Percentiles rank a stretch among this genome's conserved stretches.
phyloP scores from a whole-genome alignment of 2,797 vertebrate species.

The Hapalemur alaotrensis region DNA sequence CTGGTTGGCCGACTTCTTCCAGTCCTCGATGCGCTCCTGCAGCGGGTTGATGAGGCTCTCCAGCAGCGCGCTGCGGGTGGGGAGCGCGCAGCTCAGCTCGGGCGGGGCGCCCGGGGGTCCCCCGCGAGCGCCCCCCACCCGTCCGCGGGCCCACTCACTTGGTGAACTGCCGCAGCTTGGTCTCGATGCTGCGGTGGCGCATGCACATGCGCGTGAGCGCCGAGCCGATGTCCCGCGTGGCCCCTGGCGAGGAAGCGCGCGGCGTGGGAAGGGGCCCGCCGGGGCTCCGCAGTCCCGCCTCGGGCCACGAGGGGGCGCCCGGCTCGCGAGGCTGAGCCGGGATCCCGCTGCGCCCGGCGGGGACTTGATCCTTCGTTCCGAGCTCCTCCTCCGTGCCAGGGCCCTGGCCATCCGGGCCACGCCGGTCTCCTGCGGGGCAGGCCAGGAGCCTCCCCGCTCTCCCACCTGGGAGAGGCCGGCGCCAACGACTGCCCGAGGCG shows the following conservation, averaged over 20 bases:
- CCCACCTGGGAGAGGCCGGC: not conserved
- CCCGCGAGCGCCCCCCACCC: not conserved
- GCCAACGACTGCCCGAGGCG: not conserved
- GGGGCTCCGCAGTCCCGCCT: not conserved
- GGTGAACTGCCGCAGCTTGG: slow-evolving; percentile 97
- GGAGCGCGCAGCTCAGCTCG: not conserved
- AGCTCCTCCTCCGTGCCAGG: not conserved
- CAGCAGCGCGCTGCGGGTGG: slow-evolving; percentile 90
- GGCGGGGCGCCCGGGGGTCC: not conserved
- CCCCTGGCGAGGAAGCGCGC: slow-evolving; percentile 86
- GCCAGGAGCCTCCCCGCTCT: not conserved
- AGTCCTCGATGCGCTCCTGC: slow-evolving; percentile 97
- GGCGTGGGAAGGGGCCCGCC: not conserved
- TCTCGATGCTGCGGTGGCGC: slow-evolving; percentile 97
- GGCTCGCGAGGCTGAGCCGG: not conserved
- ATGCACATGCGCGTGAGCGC: slow-evolving; percentile 98
- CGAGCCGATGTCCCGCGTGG: slow-evolving; percentile 95
- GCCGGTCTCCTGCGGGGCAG: not conserved
- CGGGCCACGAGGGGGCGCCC: slow-evolving; percentile 52
- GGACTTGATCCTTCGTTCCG: accelerated
- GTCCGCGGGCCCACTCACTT: slow-evolving; percentile 86
- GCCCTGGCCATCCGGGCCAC: not conserved
- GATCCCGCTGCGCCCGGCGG: accelerated
- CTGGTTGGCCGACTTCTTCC: slow-evolving; percentile 97
- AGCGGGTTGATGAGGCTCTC: slow-evolving; percentile 96